Conservation (phyloP, 2,113 vertebrate species). For the Dipodomys spectabilis region DNA sequence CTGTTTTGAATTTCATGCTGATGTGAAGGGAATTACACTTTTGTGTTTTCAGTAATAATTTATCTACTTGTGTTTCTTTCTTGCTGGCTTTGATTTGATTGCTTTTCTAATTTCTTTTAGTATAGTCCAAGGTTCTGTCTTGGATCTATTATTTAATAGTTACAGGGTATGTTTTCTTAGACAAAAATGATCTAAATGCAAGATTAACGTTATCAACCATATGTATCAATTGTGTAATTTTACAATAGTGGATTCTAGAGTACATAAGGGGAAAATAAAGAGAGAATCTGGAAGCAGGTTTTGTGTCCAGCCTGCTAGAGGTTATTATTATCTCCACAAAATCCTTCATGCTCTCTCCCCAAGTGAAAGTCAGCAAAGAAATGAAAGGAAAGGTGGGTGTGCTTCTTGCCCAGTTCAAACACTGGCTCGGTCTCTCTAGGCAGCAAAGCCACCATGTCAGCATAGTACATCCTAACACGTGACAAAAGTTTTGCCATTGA, state of each 20-base stretch:
- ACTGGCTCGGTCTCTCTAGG: background rate
- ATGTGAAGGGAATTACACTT: conserved; percentile 79
- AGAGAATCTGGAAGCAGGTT: background rate
- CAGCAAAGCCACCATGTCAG: background rate
- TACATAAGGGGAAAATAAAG: background rate
- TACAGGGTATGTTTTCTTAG: conserved; percentile 50
- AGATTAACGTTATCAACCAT: conserved; percentile 17
- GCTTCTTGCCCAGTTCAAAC: background rate
- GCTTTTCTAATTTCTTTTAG: conserved; percentile 71
- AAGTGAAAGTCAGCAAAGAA: conserved; percentile 28
- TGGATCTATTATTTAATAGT: conserved; percentile 63
- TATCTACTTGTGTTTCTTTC: conserved; percentile 60
- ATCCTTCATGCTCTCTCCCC: background rate
- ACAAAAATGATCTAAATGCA: conserved; percentile 62
- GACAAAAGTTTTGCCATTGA: background rate
- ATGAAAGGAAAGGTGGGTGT: background rate
- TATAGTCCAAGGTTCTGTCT: conserved; percentile 61
- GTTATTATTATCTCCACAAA: background rate
- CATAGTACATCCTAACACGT: background rate
- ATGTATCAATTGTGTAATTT: background rate
- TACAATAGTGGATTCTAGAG: background rate
- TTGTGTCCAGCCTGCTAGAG: background rate
- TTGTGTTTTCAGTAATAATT: conserved; percentile 76
- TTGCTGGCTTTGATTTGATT: conserved; percentile 73
- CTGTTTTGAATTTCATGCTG: conserved; percentile 81